phyloP scores from a whole-genome alignment of 35 echinoderm and acorn worm genomes.

The Apostichopus parvimensis region DNA sequence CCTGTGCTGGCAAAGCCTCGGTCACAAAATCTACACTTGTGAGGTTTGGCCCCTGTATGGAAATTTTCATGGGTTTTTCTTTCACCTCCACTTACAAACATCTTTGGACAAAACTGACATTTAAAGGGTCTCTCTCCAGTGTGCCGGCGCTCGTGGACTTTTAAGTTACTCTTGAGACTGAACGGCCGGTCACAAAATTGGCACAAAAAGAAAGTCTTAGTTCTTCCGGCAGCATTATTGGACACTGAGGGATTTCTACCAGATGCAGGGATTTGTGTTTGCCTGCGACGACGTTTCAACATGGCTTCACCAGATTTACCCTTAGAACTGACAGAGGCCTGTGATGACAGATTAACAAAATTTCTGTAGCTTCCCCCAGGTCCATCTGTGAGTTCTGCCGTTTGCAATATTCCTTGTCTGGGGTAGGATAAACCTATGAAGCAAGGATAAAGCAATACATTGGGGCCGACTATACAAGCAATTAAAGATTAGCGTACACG shows the following conservation, averaged over 20 bases:
- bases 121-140: conserved; percentile 42
- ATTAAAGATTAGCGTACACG: neutral
- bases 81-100: conserved; percentile 20
- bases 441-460: neutral
- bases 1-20: conserved; percentile 30
- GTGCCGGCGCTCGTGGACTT: no score
- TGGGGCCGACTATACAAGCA: neutral
- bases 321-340: neutral
- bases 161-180: neutral
- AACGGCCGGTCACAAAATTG: conserved; percentile 10
- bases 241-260: neutral
- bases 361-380: neutral
- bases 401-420: neutral
- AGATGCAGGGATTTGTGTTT: neutral
- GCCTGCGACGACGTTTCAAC: neutral
- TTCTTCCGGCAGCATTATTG: neutral
- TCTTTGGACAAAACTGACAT: conserved; percentile 63
- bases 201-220: neutral
- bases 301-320: neutral
- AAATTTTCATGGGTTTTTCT: conserved; percentile 40
- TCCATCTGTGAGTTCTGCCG: neutral
- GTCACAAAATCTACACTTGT: conserved; percentile 50
- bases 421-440: neutral
- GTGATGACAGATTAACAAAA: neutral
- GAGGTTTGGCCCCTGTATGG: neutral